Base-by-base conservation (phyloP, 2,888 invertebrate species). In the Melinaea menophilus region DNA sequence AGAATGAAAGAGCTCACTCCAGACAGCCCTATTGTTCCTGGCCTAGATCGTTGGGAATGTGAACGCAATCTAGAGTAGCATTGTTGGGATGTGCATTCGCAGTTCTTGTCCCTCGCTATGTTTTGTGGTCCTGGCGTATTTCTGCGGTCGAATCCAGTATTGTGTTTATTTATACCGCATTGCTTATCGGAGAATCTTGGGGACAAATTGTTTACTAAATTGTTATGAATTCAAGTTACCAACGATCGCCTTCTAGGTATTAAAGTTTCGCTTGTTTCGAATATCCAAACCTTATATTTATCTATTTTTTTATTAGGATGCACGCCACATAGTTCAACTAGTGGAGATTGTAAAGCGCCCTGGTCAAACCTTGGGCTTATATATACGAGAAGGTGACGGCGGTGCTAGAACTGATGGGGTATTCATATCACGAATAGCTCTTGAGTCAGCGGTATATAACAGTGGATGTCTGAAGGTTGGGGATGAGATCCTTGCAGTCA, bases 331-430 rank as follows among this genome's bases (percentile, higher is more conserved):
- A 73, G 96, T 97, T 67, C 94, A 96, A 84, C 94, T 98, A 80
- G 98, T 99, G 74, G 99, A 99, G 91, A 99, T 99, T 79, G 98
- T 99, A 72, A 99, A 99, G 88, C 94, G 99, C 75, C 99, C 99
- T 0, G 99, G 99, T 12, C 99, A 99, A 89, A 99, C 99, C 45
- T 92, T 99, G 69, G 99, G 99, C 55, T 93, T 99, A 66, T 99
- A 99, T 86, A 99, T 99, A 79, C 93, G 99, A 51, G 99, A 99
- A 93, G 99, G 99, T n/a, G 99, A 99, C 79, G 99, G 99, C n/a
- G 94, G 96, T 61, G 97, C 98, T 77, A 93, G 98, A 67, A 94
- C 95, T 56, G 98, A 98, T 78, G 99, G 99, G 56, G 99, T 99
- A 67, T 99, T 99, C 91, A 99, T 99, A 86, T 99, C 99, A 7